Evolutionary conservation across 2,797 vertebrate genomes (phyloP), one percentile per base, ranked within the genome.

Genomic region (Cyclopterus lumpus): DNA sequence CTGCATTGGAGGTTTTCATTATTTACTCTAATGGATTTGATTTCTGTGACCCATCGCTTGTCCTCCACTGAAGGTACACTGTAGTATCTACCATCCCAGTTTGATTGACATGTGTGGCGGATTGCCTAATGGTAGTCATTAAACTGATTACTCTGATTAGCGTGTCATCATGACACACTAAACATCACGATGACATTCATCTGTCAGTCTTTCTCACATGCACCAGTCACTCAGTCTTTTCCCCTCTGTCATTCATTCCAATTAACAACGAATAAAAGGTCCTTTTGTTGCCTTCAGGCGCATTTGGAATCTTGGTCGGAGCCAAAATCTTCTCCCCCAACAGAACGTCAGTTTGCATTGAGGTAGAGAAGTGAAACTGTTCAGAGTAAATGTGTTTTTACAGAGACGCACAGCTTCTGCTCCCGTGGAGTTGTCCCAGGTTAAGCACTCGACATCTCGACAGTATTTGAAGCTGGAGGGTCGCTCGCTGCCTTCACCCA

Each of bases 71-170:
- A 69, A 61, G 36, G 12, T 24, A 18, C 36, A 34, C 36, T 28
- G 26, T 26, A 20, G 46, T 28, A 3, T 12, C 3, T 57, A 57
- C 34, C 49, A 15, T 34, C 32, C 1, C 15, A 3, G 28, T 72
- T 58, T 84, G 80, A 87, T 62, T 86, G 79, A 74, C 75, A 42
- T n/a, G 7, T 73, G 62, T 36, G 54, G 20, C 48, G 46, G 63
- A 74, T 48, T 64, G 71, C 48, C 38, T 78, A 62, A 73, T 71
- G 62, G 48, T 48, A 54, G 64, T 73, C 77, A 81, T 87, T 85
- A 80, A 59, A 53, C 1, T 53, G 46, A 79, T 83, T 65, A 78
- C 15, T 36, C 48, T 60, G 49, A 83, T 84, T 67, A 62, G 42
- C 1, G 38, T 30, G 65, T 73, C 80, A 73, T 67, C 30, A 44